These are phyloP conservation scores for Brenthis hecate DNA, from an alignment of 2,888 invertebrate genomes.

Conservation along the genomic window DNA sequence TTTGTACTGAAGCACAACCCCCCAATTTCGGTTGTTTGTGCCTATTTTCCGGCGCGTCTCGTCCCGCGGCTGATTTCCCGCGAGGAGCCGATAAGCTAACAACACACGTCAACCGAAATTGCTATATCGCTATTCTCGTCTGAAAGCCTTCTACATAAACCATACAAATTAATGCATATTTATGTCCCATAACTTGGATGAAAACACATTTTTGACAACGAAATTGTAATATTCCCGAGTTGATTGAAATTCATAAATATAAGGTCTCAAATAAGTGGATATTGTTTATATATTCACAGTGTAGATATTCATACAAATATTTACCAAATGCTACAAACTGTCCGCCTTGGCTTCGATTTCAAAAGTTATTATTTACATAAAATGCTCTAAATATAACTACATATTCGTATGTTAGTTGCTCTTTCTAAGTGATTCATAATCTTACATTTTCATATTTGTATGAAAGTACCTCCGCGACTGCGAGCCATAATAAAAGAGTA, in stretches of 20 bases:
- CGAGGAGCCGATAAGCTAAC: slow-evolving; percentile 14
- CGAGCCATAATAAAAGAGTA: not conserved
- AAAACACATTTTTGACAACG: not conserved
- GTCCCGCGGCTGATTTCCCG: slow-evolving; percentile 11
- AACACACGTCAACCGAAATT: slow-evolving; percentile 2
- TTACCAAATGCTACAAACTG: too few relatives aligned
- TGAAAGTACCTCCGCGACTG: not conserved
- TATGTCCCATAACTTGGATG: not conserved
- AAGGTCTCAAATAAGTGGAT: too few relatives aligned
- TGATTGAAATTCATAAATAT: too few relatives aligned
- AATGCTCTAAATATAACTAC: too few relatives aligned
- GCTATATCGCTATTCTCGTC: not conserved
- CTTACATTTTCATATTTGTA: too few relatives aligned
- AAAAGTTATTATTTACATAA: too few relatives aligned
- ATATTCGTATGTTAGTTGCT: too few relatives aligned
- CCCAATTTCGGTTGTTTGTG: slow-evolving; percentile 8
- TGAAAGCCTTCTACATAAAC: not conserved
- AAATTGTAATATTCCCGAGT: too few relatives aligned
- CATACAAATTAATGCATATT: slow-evolving; percentile 1
- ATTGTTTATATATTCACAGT: too few relatives aligned
- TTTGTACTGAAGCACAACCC: slow-evolving; percentile 2
- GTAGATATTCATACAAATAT: too few relatives aligned
- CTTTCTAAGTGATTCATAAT: too few relatives aligned
- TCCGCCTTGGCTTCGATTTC: too few relatives aligned
- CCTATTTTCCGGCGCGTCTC: slow-evolving; percentile 3